Conservation (phyloP, 1,140 invertebrate species). For the Prorops nasuta region DNA sequence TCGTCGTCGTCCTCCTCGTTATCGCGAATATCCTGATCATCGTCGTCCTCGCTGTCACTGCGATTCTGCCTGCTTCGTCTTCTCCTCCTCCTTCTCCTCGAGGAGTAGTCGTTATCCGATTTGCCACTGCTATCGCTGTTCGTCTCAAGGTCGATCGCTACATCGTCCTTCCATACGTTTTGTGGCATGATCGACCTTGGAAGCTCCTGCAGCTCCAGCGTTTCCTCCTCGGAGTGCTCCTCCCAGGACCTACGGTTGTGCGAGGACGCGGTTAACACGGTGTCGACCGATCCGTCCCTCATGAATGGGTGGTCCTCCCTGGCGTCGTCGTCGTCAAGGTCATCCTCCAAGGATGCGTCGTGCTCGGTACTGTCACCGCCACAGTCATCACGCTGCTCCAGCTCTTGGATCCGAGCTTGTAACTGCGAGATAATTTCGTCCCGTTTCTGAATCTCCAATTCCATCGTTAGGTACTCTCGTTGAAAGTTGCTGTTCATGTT, state of each 20-base stretch:
- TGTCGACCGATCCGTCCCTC: slow-evolving; percentile 61
- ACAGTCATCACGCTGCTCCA: slow-evolving; percentile 55
- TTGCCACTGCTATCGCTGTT: slow-evolving; percentile 48
- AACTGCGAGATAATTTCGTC: slow-evolving; percentile 77
- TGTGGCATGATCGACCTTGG: slow-evolving; percentile 54
- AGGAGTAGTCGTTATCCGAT: slow-evolving; percentile 23
- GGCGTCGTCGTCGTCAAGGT: slow-evolving; percentile 42
- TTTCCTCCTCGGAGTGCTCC: slow-evolving; percentile 61
- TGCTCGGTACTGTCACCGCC: slow-evolving; percentile 35
- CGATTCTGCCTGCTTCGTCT: slow-evolving; percentile 45
- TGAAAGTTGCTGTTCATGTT: slow-evolving; percentile 58
- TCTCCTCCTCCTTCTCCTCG: slow-evolving; percentile 16
- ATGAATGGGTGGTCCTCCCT: slow-evolving; percentile 59
- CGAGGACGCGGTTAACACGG: slow-evolving; percentile 50
- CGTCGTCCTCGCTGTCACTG: slow-evolving; percentile 21
- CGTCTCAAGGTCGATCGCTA: slow-evolving; percentile 56
- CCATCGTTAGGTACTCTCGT: slow-evolving; percentile 67
- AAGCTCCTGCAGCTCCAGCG: slow-evolving; percentile 59
- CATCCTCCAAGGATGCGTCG: slow-evolving; percentile 36
- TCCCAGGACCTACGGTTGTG: slow-evolving; percentile 59
- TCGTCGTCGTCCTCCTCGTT: slow-evolving; percentile 41
- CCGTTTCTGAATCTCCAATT: slow-evolving; percentile 71
- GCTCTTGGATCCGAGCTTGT: slow-evolving; percentile 67
- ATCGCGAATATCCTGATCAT: slow-evolving; percentile 35
- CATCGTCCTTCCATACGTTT: slow-evolving; percentile 46